phyloP scores from a whole-genome alignment of 2,888 invertebrate genomes.

The Malacosoma neustria region DNA sequence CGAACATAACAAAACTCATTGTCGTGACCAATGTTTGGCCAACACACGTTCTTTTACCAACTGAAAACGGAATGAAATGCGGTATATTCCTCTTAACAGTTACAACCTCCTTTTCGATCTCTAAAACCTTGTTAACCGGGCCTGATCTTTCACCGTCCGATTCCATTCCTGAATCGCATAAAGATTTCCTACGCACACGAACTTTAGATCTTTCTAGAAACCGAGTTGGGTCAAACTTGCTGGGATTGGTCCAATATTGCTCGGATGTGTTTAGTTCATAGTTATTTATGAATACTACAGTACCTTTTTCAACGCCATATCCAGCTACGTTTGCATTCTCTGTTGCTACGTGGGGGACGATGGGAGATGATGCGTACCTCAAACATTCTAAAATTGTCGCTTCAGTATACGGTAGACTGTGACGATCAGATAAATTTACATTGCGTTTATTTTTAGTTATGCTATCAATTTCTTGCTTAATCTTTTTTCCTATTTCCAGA shows the following conservation, averaged over 20 bases:
- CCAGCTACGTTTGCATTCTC: conserved; percentile 83
- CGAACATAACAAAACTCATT: conserved; percentile 83
- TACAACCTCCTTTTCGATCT: conserved; percentile 45
- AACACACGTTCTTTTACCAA: conserved; percentile 90
- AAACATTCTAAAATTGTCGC: conserved; percentile 87
- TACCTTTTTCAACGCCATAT: conserved; percentile 82
- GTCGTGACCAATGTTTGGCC: conserved; percentile 87
- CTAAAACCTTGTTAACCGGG: conserved; percentile 27
- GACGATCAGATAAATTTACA: conserved; percentile 79
- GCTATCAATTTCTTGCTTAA: conserved; percentile 80
- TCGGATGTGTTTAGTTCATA: conserved; percentile 84
- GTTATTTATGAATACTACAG: conserved; percentile 89
- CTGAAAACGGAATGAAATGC: conserved; percentile 89
- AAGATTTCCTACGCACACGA: conserved; percentile 48
- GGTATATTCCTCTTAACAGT: conserved; percentile 74
- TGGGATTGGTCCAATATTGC: conserved; percentile 82
- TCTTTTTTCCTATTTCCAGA: conserved; percentile 77
- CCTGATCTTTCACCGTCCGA: conserved; percentile 51
- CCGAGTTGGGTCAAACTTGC: conserved; percentile 83
- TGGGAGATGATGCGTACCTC: conserved; percentile 87
- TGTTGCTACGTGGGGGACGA: conserved; percentile 92
- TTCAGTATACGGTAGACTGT: conserved; percentile 84
- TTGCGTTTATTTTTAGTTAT: conserved; percentile 71
- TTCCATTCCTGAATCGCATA: conserved; percentile 75
- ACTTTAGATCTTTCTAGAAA: conserved; percentile 75